These are phyloP conservation scores for Anoplius nigerrimus DNA, from an alignment of 2,888 invertebrate species.

Conservation along the genomic window DNA sequence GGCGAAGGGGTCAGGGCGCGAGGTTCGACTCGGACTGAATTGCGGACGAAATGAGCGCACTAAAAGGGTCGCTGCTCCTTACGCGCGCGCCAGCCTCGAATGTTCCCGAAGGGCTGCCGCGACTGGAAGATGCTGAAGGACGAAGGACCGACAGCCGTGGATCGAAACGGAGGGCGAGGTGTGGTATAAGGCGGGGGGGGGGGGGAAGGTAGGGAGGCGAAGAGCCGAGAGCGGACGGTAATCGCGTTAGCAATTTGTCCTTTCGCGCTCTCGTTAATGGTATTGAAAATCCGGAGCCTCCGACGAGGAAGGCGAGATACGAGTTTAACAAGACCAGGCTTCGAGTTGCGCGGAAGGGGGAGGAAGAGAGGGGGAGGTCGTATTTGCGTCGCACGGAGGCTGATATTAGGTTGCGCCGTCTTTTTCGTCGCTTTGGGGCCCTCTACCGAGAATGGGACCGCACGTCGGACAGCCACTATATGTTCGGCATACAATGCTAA, in stretches of 20 bases:
- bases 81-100: slow-evolving; percentile 22
- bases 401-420: background rate
- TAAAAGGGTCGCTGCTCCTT: slow-evolving; percentile 43
- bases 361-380: no score
- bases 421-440: background rate
- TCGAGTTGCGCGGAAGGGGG: no score
- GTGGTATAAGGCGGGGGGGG: slow-evolving; percentile 13
- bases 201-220: background rate
- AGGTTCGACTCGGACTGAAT: slow-evolving; percentile 25
- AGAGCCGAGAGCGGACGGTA: slow-evolving; percentile 26
- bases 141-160: no score
- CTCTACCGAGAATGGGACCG: background rate
- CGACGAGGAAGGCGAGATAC: background rate
- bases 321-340: slow-evolving; percentile 4
- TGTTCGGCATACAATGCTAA: no score
- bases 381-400: background rate
- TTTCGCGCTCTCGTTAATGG: slow-evolving; percentile 19
- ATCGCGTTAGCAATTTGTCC: slow-evolving; percentile 31
- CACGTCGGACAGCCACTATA: no score
- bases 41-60: slow-evolving; percentile 32
- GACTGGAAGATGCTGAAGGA: slow-evolving; percentile 16
- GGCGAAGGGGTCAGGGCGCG: background rate
- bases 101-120: slow-evolving; percentile 13
- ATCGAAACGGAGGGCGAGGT: no score
- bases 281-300: slow-evolving; percentile 18